Percentiles rank a stretch among this genome's conserved stretches.
These are phyloP conservation scores for Aurelia coerulea DNA, from an alignment of 30 jellyfish, hydroid and myxozoan species.

Conservation along the genomic window DNA sequence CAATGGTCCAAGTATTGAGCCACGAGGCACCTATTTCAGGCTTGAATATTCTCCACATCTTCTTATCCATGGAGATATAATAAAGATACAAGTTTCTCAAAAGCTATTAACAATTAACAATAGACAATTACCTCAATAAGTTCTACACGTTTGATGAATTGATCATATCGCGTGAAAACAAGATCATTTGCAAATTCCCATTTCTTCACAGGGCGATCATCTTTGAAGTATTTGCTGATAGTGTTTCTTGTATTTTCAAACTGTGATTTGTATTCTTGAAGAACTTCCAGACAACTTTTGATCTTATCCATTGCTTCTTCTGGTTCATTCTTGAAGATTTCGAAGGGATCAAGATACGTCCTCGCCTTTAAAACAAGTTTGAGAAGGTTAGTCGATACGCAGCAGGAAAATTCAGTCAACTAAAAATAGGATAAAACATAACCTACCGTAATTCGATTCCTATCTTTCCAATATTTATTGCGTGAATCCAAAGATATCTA, in stretches of 20 bases:
- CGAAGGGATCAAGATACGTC: slow-evolving; percentile 87
- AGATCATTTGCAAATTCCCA: slow-evolving; percentile 94
- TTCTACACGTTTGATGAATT: slow-evolving; percentile 70
- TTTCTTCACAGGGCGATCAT: slow-evolving; percentile 63
- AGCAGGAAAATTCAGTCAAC: too few species aligned
- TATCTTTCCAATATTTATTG: too few species aligned
- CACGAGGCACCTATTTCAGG: too few species aligned
- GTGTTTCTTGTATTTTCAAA: slow-evolving; percentile 83
- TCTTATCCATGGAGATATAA: too few species aligned
- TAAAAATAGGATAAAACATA: too few species aligned
- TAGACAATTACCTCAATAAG: slow-evolving; percentile 76
- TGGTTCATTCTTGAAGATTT: slow-evolving; percentile 83
- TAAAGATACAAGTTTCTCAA: too few species aligned
- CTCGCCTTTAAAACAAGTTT: slow-evolving; percentile 61
- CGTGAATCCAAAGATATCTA: too few species aligned
- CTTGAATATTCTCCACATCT: too few species aligned
- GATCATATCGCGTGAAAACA: slow-evolving; percentile 91
- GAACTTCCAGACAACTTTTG: slow-evolving; percentile 48
- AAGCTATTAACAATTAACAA: not conserved
- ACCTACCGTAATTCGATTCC: too few species aligned
- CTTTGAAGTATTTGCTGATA: slow-evolving; percentile 66
- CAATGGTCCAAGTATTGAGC: too few species aligned
- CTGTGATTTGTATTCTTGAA: slow-evolving; percentile 75
- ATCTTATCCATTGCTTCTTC: slow-evolving; percentile 90
- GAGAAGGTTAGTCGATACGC: too few species aligned